These are phyloP conservation scores for Harpagifer antarcticus DNA, from an alignment of 2,797 vertebrate genomes.

Conservation along the genomic window DNA sequence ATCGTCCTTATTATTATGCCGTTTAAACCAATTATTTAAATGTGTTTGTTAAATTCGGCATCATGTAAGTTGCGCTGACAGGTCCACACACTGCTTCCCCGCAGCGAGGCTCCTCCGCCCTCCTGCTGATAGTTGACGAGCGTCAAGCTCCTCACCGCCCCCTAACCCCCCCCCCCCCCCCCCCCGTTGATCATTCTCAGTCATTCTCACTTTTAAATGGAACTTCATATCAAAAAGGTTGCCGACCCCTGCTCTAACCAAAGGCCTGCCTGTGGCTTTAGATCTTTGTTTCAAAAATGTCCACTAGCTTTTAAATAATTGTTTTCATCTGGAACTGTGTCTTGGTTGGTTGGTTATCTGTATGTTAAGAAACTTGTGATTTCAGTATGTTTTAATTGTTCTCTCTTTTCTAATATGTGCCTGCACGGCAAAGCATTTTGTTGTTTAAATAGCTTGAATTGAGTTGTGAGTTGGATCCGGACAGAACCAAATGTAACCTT, in stretches of 20 bases:
- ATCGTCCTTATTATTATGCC: too few relatives aligned
- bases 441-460: neutral
- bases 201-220: too few relatives aligned
- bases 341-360: neutral
- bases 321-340: neutral
- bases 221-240: too few relatives aligned
- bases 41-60: too few relatives aligned
- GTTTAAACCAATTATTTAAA: too few relatives aligned
- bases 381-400: neutral
- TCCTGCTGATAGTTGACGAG: too few relatives aligned
- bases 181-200: too few relatives aligned
- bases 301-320: neutral
- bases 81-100: too few relatives aligned
- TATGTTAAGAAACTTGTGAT: neutral
- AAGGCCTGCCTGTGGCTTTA: neutral
- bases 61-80: too few relatives aligned
- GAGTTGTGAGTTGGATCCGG: neutral
- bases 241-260: neutral
- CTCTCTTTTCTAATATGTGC: neutral
- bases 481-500: neutral
- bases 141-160: too few relatives aligned
- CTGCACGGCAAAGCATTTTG: neutral
- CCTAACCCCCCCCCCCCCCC: too few relatives aligned
- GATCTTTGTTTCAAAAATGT: neutral
- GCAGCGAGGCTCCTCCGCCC: too few relatives aligned